Conservation (phyloP, 2,888 invertebrate species). For the Xylota sylvarum region DNA sequence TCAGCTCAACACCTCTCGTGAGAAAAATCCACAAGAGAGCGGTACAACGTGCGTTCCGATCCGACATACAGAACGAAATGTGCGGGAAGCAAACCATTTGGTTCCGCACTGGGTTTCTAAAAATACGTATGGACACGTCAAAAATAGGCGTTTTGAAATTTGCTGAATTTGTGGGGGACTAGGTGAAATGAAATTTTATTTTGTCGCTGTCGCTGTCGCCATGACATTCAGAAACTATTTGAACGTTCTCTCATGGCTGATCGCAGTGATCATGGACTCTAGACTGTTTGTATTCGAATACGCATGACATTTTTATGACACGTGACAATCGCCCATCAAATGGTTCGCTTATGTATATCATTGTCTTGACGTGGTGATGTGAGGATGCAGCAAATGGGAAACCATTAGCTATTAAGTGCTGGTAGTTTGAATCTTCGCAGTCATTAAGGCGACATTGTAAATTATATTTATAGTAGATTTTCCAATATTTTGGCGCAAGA, state of each 20-base stretch:
- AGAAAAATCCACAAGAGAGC: not conserved
- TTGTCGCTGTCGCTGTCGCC: slow-evolving; percentile 25
- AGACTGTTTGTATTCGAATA: not conserved
- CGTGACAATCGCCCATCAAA: slow-evolving; percentile 16
- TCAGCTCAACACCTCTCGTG: not conserved
- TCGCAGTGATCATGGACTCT: slow-evolving; percentile 17
- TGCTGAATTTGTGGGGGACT: not conserved
- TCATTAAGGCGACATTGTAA: not conserved
- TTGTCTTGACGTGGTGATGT: not conserved
- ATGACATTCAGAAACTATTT: slow-evolving; percentile 47
- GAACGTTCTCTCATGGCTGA: slow-evolving; percentile 28
- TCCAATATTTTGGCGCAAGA: no score
- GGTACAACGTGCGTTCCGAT: slow-evolving; percentile 6
- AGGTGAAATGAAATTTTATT: not conserved
- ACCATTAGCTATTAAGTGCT: not conserved
- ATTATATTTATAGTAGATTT: no score
- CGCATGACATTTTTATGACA: slow-evolving; percentile 17
- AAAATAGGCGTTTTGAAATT: slow-evolving; percentile 18
- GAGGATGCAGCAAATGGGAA: not conserved
- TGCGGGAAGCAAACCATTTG: not conserved
- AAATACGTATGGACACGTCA: slow-evolving; percentile 24
- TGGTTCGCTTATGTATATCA: no score
- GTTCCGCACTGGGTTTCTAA: slow-evolving; percentile 39
- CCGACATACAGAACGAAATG: not conserved
- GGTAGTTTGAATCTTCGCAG: no score